Percentiles rank a stretch among this genome's conserved stretches.
Conservation (phyloP, 2,113 vertebrate species). For the Budorcas taxicolor region DNA sequence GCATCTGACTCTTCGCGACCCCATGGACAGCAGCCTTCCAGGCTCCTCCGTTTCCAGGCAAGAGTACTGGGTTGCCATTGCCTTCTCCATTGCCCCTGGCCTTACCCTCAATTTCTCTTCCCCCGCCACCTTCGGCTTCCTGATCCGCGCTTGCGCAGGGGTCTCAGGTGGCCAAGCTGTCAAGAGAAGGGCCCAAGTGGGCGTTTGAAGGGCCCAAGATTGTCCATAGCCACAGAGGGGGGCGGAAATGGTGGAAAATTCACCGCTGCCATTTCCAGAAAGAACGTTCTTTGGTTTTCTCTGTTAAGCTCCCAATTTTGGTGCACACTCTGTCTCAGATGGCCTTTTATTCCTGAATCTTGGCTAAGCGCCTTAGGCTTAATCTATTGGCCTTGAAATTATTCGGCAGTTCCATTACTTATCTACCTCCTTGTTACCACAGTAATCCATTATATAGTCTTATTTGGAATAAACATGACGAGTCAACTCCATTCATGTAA, state of each 20-base stretch:
- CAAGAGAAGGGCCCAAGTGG: rapidly evolving
- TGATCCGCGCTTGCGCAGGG: background rate
- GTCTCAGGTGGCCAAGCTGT: no score
- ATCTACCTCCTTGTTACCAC: background rate
- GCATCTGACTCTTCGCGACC: background rate
- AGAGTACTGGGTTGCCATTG: background rate
- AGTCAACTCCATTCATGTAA: background rate
- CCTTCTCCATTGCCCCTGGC: background rate
- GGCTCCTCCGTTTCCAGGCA: background rate
- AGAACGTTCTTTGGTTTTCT: background rate
- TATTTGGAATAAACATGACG: background rate
- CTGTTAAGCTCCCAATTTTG: background rate
- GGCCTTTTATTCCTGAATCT: background rate
- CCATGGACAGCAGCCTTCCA: background rate
- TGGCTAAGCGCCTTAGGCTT: background rate
- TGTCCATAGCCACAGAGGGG: background rate
- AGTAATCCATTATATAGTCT: background rate
- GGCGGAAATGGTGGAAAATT: background rate
- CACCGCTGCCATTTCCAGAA: background rate
- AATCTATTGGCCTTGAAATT: background rate
- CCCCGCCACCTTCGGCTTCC: background rate
- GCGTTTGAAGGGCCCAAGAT: rapidly evolving
- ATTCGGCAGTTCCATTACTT: background rate
- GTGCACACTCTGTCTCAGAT: background rate
- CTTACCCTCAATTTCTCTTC: background rate